Evolutionary conservation across 2,113 vertebrate genomes (phyloP).

Genomic region (Agapornis roseicollis): DNA sequence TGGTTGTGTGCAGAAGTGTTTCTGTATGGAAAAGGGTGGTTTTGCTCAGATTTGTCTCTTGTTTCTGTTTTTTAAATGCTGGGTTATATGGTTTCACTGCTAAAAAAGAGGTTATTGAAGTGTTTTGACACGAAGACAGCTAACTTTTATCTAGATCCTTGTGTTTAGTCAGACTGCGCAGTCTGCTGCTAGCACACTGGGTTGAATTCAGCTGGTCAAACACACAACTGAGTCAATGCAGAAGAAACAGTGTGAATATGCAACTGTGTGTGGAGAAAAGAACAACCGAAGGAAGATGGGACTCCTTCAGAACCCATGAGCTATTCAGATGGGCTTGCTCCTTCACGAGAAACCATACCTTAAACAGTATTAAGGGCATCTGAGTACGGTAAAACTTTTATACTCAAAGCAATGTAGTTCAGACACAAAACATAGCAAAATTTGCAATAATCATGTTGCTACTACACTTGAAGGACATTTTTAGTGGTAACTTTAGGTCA

Average conservation of each 20-base stretch:
- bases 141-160: background rate
- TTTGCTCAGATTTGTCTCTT: background rate
- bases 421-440: background rate
- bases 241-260: background rate
- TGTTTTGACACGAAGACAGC: background rate
- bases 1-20: background rate
- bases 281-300: background rate
- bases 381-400: rapidly evolving
- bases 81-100: background rate
- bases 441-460: background rate
- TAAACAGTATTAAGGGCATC: background rate
- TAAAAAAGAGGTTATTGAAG: background rate
- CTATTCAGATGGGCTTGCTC: background rate
- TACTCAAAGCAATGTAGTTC: background rate
- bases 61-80: background rate
- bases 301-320: background rate
- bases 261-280: background rate
- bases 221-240: background rate
- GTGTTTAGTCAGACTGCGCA: background rate
- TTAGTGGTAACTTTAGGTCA: background rate
- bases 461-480: background rate
- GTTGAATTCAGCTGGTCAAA: background rate
- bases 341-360: background rate
- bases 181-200: background rate
- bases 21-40: background rate